Evolutionary conservation across 2,888 invertebrate species (phyloP), one percentile per base, ranked within the genome.

Genomic region (Allygus modestus): DNA sequence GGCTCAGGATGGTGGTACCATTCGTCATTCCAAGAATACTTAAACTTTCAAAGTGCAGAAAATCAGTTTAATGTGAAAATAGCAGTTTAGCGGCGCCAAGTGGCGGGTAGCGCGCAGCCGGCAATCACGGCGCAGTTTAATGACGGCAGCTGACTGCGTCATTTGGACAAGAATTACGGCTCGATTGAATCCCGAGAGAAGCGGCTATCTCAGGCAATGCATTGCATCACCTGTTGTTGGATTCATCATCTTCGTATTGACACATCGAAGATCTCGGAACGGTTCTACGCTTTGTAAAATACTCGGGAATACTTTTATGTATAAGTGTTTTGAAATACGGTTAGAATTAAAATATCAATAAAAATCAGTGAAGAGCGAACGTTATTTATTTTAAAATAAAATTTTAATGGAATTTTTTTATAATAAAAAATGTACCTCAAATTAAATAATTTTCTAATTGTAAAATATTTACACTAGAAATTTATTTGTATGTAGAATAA

Each of bases 1-100:
- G n/a, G n/a, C n/a, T n/a, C n/a, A n/a, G n/a, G n/a, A n/a, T n/a
- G n/a, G n/a, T n/a, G n/a, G n/a, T n/a, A n/a, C n/a, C n/a, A 9
- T 37, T 37, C 9, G 37, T 37, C 37, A 37, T 37, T 61, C 26
- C 61, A 23, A 28, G 28, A 61, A 23, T 20, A 61, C 1, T 61
- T 61, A 7, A 23, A 46, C 46, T 11, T 15, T 7, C 46, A 46
- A 15, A 46, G 46, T 12, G 54, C 65, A 65, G 28, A 15, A 65
- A 28, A 65, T 58, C 65, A 65, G 65, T 65, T 26, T 65, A 65
- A 65, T 28, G 65, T 65, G 65, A 20, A 28, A 65, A 65, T 65
- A 28, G 28, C 65, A 28, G 65, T 65, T 26, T 65, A 15, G 7
- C 26, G 17, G 58, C 4, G 9, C 15, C 51, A 17, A 51, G 58